A percentile compares a stretch with the other conserved stretches of the same genome.
Conservation (phyloP, 2,888 invertebrate genomes). For the Magallana nippona region DNA sequence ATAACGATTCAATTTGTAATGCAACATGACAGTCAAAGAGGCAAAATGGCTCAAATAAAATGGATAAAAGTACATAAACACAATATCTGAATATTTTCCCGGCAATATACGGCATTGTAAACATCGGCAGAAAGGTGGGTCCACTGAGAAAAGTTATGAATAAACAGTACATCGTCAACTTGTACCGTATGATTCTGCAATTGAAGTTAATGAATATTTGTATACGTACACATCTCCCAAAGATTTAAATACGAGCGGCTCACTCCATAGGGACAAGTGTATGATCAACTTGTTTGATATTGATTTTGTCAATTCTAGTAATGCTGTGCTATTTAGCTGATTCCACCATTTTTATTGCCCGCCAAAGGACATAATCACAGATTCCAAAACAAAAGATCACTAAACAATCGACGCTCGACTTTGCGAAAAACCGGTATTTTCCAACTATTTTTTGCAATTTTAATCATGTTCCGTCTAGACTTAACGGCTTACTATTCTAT, state of each 20-base stretch:
- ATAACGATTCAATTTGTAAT: no score
- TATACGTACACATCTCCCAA: conserved; percentile 7
- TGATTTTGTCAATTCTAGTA: conserved; percentile 21
- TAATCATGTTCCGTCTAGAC: no score
- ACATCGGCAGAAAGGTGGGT: not conserved
- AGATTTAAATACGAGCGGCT: conserved; percentile 21
- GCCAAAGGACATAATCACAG: conserved; percentile 9
- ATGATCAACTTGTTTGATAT: not conserved
- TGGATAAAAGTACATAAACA: not conserved
- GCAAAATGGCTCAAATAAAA: not conserved
- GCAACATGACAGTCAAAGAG: no score
- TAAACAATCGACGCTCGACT: not conserved
- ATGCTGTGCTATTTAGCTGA: not conserved
- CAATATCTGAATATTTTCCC: not conserved
- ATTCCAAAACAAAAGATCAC: not conserved
- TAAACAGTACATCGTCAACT: not conserved
- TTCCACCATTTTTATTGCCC: not conserved
- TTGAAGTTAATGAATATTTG: not conserved
- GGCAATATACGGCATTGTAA: not conserved
- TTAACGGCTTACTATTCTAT: no score
- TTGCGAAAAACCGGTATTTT: not conserved
- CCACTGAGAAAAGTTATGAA: conserved; percentile 17
- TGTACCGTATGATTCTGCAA: not conserved
- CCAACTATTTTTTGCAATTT: no score
- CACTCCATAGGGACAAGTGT: not conserved